Percentiles rank a stretch among this genome's conserved stretches.
Evolutionary conservation across 2,797 vertebrate genomes (phyloP).

Genomic region (Falco cherrug): DNA sequence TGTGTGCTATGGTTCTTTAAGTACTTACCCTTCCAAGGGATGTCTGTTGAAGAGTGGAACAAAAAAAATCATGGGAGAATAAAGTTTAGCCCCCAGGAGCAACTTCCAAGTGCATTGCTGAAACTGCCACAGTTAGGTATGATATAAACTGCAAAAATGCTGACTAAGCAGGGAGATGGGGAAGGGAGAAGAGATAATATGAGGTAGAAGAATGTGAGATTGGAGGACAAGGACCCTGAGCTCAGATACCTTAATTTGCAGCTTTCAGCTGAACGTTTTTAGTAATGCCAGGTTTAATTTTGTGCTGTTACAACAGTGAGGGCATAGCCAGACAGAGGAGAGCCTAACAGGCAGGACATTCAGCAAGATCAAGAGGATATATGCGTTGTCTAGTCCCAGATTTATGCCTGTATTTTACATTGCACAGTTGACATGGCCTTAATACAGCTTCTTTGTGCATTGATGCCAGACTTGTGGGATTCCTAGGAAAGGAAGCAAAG

Average conservation of each 20-base stretch:
- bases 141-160: conserved; percentile 43
- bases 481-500: background rate
- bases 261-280: background rate
- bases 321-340: background rate
- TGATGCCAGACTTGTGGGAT: background rate
- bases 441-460: background rate
- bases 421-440: background rate
- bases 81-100: conserved; percentile 4
- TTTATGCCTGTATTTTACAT: background rate
- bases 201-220: background rate
- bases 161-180: background rate
- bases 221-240: background rate
- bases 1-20: conserved; percentile 1
- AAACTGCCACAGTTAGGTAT: conserved; percentile 12
- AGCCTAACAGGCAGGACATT: background rate
- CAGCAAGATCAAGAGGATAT: background rate
- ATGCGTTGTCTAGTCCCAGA: background rate
- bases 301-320: background rate
- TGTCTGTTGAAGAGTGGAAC: conserved; percentile 36
- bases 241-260: background rate
- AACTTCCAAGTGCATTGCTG: conserved; percentile 44
- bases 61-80: conserved; percentile 29
- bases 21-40: conserved; percentile 61
- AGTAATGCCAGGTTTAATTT: background rate
- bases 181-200: background rate